Evolutionary conservation across 2,797 vertebrate genomes (phyloP).

Genomic region (Myotis pilosus): DNA sequence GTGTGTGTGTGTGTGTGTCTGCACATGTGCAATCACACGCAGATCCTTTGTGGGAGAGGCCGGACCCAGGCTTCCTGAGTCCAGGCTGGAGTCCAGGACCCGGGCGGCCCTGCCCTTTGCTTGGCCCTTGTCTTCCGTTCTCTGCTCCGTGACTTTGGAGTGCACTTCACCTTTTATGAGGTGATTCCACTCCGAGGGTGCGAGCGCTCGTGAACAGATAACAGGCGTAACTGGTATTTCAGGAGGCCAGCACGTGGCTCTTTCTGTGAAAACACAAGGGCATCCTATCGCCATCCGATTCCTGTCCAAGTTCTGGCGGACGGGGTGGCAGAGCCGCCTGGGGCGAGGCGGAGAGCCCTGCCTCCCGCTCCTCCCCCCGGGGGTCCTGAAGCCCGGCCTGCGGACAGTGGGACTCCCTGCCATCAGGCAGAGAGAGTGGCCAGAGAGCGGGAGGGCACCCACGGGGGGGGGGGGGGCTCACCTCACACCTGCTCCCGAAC

Average conservation of each 20-base stretch:
- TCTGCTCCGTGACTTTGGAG: not conserved
- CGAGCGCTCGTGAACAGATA: not conserved
- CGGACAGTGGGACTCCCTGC: not conserved
- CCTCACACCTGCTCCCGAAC: not conserved
- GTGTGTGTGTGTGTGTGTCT: no score
- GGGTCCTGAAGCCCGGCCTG: fast-evolving
- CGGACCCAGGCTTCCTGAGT: no score
- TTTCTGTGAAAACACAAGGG: not conserved
- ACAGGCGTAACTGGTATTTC: not conserved
- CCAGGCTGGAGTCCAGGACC: not conserved
- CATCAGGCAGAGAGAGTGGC: not conserved
- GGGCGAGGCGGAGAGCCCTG: not conserved
- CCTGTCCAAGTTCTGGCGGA: not conserved
- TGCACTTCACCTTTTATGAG: not conserved
- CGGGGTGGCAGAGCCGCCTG: not conserved
- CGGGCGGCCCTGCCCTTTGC: not conserved
- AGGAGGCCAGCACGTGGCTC: not conserved
- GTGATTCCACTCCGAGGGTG: fast-evolving
- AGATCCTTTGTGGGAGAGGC: no score
- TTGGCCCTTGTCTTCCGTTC: not conserved
- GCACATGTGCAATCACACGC: not conserved
- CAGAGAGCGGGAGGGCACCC: not conserved
- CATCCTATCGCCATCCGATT: fast-evolving
- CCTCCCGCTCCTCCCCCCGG: no score
- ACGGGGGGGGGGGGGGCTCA: fast-evolving